These are phyloP conservation scores for Harlomillsia oculata DNA, from an alignment of 1,140 invertebrate species.

Conservation along the genomic window DNA sequence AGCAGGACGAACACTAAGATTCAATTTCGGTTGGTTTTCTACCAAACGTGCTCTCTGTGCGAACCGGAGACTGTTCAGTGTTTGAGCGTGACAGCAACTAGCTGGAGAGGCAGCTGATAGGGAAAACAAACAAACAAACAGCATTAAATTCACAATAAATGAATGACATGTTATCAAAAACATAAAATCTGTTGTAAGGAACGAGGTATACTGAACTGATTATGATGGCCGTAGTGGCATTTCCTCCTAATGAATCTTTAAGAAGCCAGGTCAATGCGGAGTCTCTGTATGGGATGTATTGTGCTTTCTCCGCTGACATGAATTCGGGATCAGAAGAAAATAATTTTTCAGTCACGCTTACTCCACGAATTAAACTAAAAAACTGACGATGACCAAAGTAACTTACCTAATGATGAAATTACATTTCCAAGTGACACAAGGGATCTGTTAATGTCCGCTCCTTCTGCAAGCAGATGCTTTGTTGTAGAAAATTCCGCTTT, in stretches of 20 bases:
- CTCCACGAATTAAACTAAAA: neutral
- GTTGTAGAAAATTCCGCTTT: conserved; percentile 40
- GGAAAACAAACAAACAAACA: conserved; percentile 36
- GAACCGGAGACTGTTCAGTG: conserved; percentile 59
- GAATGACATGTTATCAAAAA: neutral
- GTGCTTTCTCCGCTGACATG: conserved; percentile 26
- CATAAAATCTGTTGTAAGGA: neutral
- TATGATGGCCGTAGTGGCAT: conserved; percentile 55
- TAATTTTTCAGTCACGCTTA: neutral
- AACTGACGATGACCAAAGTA: neutral
- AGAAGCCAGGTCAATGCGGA: conserved; percentile 64
- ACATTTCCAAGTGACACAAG: conserved; percentile 68
- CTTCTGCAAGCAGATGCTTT: conserved; percentile 54
- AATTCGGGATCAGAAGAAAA: conserved; percentile 2
- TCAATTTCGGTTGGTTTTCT: conserved; percentile 53
- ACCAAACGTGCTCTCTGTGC: conserved; percentile 58
- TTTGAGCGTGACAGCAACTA: conserved; percentile 56
- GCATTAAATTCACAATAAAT: too few relatives aligned
- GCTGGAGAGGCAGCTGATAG: conserved; percentile 56
- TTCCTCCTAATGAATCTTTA: conserved; percentile 56
- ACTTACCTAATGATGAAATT: conserved; percentile 58
- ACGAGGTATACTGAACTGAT: conserved; percentile 42
- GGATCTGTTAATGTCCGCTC: conserved; percentile 71
- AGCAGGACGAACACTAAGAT: neutral
- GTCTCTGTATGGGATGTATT: conserved; percentile 61